Evolutionary conservation across 1,140 invertebrate genomes (phyloP).

Genomic region (Probaryconus sp.): DNA sequence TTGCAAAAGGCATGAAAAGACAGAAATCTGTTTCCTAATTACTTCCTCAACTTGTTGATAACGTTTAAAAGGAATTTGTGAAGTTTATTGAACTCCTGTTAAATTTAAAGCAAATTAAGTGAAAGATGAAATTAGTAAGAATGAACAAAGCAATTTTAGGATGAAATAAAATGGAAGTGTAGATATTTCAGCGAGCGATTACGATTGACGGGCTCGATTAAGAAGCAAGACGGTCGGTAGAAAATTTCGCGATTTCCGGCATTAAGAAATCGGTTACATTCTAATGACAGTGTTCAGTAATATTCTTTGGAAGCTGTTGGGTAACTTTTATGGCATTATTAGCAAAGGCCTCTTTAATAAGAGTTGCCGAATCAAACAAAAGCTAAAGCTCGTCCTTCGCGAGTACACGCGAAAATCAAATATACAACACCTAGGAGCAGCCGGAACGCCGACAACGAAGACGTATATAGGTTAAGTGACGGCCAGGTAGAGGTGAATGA

Average conservation of each 20-base stretch:
- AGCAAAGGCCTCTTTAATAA: conserved; percentile 45
- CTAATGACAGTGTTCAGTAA: conserved; percentile 34
- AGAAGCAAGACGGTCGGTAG: too few species aligned
- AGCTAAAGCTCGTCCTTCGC: conserved; percentile 17
- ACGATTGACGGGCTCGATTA: too few species aligned
- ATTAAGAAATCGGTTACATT: conserved; percentile 44
- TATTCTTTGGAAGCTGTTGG: conserved; percentile 52
- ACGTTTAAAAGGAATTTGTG: too few species aligned
- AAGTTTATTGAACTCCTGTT: too few species aligned
- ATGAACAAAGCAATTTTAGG: too few species aligned
- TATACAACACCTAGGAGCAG: conserved; percentile 10
- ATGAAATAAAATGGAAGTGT: too few species aligned
- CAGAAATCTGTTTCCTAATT: too few species aligned
- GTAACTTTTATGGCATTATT: conserved; percentile 56
- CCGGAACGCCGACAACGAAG: neutral
- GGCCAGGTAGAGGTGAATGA: conserved; percentile 62
- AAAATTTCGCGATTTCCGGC: conserved; percentile 53
- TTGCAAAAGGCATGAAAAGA: too few species aligned
- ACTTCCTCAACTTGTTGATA: too few species aligned
- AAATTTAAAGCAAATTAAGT: too few species aligned
- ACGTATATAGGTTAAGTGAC: conserved; percentile 26
- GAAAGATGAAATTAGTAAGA: too few species aligned
- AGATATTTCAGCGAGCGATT: too few species aligned
- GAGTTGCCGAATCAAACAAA: conserved; percentile 52
- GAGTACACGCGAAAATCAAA: conserved; percentile 41